These are phyloP conservation scores for Rhincodon typus DNA, from an alignment of 2,797 vertebrate species.

Conservation along the genomic window DNA sequence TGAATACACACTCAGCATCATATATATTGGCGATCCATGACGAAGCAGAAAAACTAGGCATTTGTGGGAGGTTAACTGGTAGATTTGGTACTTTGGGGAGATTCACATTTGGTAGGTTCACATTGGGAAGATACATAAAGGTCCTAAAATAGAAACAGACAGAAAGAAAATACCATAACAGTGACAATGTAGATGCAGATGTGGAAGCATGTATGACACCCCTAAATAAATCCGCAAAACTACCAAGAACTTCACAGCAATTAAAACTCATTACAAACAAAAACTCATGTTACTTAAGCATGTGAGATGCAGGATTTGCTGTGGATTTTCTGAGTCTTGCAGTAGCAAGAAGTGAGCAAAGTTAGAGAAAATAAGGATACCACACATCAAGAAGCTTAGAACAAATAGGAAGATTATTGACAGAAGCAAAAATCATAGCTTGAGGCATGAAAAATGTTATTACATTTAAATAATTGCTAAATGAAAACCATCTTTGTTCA, in stretches of 20 bases:
- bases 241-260: constrained; percentile 50
- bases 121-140: constrained; percentile 95
- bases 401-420: not conserved
- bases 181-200: constrained; percentile 82
- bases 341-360: constrained; percentile 25
- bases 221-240: constrained; percentile 67
- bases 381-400: not conserved
- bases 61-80: constrained; percentile 99
- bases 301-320: not conserved
- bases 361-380: constrained; percentile 15
- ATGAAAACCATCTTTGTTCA: not conserved
- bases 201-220: constrained; percentile 78
- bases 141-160: constrained; percentile 97
- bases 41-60: constrained; percentile 88
- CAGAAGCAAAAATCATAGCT: constrained; percentile 16
- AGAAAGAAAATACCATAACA: constrained; percentile 98
- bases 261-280: not conserved
- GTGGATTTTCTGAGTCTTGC: not conserved
- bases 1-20: constrained; percentile 97
- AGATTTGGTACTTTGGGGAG: constrained; percentile 98
- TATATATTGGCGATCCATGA: constrained; percentile 86
- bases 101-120: constrained; percentile 99
- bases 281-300: not conserved
- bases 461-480: constrained; percentile 20
- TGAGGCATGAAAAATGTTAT: constrained; percentile 29